A percentile compares a stretch with the other conserved stretches of the same genome.
phyloP scores from a whole-genome alignment of 2,797 vertebrate species.

The Silurus aristotelis region DNA sequence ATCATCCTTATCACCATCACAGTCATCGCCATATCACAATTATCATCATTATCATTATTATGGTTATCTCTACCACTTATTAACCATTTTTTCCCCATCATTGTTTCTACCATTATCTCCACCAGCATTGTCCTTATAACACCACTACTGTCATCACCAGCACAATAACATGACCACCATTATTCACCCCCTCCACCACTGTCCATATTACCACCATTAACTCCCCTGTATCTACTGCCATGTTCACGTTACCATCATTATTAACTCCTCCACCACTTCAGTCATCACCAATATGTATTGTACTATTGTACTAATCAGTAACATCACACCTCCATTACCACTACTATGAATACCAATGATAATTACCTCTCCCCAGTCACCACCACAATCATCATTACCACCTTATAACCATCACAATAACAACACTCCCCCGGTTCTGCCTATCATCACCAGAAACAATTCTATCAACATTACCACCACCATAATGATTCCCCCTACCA shows the following conservation, averaged over 20 bases:
- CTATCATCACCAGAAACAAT: too few relatives aligned
- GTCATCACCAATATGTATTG: too few relatives aligned
- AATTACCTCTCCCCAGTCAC: too few relatives aligned
- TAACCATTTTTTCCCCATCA: too few relatives aligned
- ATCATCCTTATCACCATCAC: too few relatives aligned
- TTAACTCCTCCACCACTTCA: too few relatives aligned
- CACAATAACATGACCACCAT: too few relatives aligned
- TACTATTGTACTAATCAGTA: not conserved
- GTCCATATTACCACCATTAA: not conserved
- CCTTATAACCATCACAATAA: too few relatives aligned
- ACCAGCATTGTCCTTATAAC: not conserved
- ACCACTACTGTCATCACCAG: too few relatives aligned
- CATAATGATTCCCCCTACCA: not conserved
- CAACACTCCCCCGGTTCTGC: too few relatives aligned
- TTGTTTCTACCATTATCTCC: not conserved
- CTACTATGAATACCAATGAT: not conserved
- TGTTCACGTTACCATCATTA: not conserved
- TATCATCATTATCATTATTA: not conserved
- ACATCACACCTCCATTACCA: not conserved
- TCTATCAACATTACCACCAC: not conserved
- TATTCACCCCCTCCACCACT: not conserved
- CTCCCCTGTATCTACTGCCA: too few relatives aligned
- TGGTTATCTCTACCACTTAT: too few relatives aligned
- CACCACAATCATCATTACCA: not conserved
- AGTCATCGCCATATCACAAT: not conserved